Base-by-base conservation (phyloP, 2,797 vertebrate species). In the Sebastes steindachneri region DNA sequence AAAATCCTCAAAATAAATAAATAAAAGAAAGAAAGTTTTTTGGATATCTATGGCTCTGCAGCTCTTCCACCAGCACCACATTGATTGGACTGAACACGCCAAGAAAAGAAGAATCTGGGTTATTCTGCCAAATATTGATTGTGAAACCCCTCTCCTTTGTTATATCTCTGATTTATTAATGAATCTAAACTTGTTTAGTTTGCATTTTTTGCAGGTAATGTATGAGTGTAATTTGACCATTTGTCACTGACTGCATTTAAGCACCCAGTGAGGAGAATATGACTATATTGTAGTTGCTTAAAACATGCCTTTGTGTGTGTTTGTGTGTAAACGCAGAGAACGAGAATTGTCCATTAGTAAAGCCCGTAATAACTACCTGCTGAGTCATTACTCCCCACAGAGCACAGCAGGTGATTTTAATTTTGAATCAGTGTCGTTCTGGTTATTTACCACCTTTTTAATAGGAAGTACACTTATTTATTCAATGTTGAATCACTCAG, bases 351-450 rank as follows among this genome's bases (percentile, higher is more conserved):
- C 74, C 79, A 78, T 86, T 85, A 74, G 57, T 25, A 71, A 65
- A 88, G 29, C 58, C 25, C 28, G 79, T 70, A 80, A 78, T 54
- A 57, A 73, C 74, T 29, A 54, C 73, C 79, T 80, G 82, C 75
- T 69, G 86, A 81, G 70, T 86, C 73, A 65, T 69, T 68, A 15
- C 65, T 79, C 33, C 51, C 60, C 48, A 45, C 65, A 41, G 75
- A 68, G 62, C 74, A 2, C 70, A 41, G 84, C 65, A 33, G 68
- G 75, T 60, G 29, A 65, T 71, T 79, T 79, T 37, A 80, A 68
- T 77, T 45, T 62, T 48, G 33, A 3, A 17, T 73, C 4, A 7
- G 4, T 9, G 45, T 21, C 4, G 10, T 67, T 72, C 62, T n/a
- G 23, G 6, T 4, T n/a, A 28, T 58, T 70, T 41, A 69, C 28